phyloP scores from a whole-genome alignment of 2,888 invertebrate genomes.

The Eledone cirrhosa region DNA sequence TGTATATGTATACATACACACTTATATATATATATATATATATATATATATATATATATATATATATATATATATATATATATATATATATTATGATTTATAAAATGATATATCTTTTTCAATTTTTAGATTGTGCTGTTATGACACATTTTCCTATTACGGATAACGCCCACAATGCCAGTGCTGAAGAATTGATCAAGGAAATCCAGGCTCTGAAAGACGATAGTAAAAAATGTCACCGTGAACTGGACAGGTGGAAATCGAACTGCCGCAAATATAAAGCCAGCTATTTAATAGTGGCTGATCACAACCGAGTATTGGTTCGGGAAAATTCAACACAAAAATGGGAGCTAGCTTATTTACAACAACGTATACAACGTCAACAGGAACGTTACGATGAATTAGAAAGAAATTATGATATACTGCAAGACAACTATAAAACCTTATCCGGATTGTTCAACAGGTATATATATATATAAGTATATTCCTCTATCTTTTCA shows the following conservation, averaged over 20 bases:
- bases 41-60: too few species aligned
- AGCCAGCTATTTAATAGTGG: conserved; percentile 19
- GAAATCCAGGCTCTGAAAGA: background rate
- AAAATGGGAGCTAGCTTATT: conserved; percentile 22
- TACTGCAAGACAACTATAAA: conserved; percentile 22
- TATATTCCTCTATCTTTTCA: too few species aligned
- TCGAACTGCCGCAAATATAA: conserved; percentile 16
- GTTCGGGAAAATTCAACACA: conserved; percentile 18
- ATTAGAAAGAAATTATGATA: conserved; percentile 15
- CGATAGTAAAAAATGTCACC: conserved; percentile 1
- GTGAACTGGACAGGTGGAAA: conserved; percentile 12
- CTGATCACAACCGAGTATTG: conserved; percentile 4
- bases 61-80: too few species aligned
- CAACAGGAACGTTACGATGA: conserved; percentile 25
- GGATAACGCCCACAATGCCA: background rate
- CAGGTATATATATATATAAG: background rate
- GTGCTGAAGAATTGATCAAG: background rate
- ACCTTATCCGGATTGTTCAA: conserved; percentile 18
- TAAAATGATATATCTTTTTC: background rate
- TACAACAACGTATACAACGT: conserved; percentile 12
- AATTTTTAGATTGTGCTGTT: conserved; percentile 5
- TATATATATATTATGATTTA: too few species aligned
- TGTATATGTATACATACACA: too few species aligned
- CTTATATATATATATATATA: too few species aligned
- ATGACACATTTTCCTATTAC: conserved; percentile 7